phyloP scores from a whole-genome alignment of 1,140 invertebrate species.

The Drosophila nebulosa region DNA sequence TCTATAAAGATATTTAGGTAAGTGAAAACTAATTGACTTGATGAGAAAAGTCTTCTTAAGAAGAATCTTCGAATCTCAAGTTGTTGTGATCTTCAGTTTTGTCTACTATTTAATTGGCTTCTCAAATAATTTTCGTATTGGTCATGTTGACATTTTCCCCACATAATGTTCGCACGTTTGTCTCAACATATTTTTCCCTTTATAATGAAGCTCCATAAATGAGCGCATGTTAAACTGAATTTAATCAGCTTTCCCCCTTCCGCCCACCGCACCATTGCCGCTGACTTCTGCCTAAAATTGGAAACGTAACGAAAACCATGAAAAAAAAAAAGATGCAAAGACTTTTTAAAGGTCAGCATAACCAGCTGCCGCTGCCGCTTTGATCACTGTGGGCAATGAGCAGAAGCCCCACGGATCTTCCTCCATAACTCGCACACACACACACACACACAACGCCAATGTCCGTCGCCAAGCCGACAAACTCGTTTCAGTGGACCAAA shows the following conservation, averaged over 20 bases:
- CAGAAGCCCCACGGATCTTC: conserved; percentile 8
- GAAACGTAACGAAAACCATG: not conserved
- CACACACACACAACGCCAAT: not conserved
- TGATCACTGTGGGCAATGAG: conserved; percentile 21
- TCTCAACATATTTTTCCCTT: not conserved
- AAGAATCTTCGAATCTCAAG: not conserved
- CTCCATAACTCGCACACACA: not conserved
- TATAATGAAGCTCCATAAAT: conserved; percentile 25
- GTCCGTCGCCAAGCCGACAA: conserved; percentile 31
- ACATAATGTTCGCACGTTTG: not conserved
- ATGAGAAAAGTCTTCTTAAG: too few relatives aligned
- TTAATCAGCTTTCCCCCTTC: conserved; percentile 20
- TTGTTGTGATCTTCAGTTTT: not conserved
- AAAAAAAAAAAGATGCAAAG: conserved; percentile 33
- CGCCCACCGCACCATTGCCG: too few relatives aligned
- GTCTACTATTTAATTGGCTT: not conserved
- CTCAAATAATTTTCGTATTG: not conserved
- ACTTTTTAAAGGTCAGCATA: conserved; percentile 67
- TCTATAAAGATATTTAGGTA: too few relatives aligned
- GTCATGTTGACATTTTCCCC: conserved; percentile 3
- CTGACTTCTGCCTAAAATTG: conserved; percentile 1
- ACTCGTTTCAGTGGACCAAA: conserved; percentile 56
- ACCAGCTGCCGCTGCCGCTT: conserved; percentile 37
- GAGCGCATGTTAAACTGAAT: conserved; percentile 30
- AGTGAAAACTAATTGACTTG: too few relatives aligned